A percentile compares a stretch with the other conserved stretches of the same genome.
Evolutionary conservation across 2,797 vertebrate species (phyloP).

Genomic region (Macropodus opercularis): DNA sequence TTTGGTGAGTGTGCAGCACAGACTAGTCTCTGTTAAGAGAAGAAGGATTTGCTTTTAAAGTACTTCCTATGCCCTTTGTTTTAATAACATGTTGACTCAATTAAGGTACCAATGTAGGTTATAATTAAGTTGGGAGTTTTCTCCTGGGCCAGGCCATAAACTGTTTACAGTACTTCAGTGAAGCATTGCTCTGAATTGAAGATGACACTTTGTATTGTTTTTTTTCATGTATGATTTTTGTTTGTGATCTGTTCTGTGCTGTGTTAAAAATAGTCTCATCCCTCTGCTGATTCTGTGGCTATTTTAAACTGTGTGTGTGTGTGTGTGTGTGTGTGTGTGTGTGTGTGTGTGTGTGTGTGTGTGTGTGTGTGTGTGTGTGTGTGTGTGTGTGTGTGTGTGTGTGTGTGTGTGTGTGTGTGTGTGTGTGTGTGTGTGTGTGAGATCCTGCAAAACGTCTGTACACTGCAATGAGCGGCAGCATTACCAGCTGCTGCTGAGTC

Average conservation of each 20-base stretch:
- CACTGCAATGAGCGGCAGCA: constrained; percentile 52
- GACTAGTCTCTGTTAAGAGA: constrained; percentile 29
- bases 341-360: no score
- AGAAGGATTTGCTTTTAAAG: constrained; percentile 49
- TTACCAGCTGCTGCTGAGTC: constrained; percentile 61
- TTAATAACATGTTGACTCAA: constrained; percentile 66
- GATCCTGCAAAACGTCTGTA: constrained; percentile 43
- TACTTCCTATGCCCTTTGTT: constrained; percentile 40
- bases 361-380: no score
- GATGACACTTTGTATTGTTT: constrained; percentile 37
- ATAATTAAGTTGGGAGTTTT: constrained; percentile 67
- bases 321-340: no score
- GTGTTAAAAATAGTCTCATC: constrained; percentile 63
- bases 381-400: no score
- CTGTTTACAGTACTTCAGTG: constrained; percentile 32
- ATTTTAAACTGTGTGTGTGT: constrained; percentile 57
- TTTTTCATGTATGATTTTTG: constrained; percentile 47
- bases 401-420: no score
- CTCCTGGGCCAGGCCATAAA: constrained; percentile 50
- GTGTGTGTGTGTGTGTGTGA: no score
- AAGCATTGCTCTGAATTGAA: constrained; percentile 56
- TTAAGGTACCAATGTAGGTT: constrained; percentile 72
- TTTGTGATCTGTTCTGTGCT: constrained; percentile 39
- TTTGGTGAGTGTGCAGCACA: constrained; percentile 38
- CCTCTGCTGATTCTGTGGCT: constrained; percentile 55